These are phyloP conservation scores for Paratilapia polleni DNA, from an alignment of 2,113 vertebrate species.

Conservation along the genomic window DNA sequence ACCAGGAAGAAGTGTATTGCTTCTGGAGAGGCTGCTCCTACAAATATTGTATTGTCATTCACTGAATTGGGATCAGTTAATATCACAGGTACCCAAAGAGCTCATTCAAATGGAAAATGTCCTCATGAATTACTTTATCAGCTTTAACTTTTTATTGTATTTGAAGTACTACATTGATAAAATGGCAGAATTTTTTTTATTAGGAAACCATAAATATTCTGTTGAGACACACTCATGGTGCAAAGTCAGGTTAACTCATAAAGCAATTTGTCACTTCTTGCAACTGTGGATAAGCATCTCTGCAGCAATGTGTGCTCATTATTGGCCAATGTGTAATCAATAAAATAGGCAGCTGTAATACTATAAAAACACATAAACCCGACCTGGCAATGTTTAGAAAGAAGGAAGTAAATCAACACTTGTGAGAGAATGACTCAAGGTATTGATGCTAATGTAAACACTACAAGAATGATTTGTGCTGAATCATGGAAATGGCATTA, in stretches of 20 bases:
- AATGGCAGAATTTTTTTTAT: background rate
- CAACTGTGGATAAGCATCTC: background rate
- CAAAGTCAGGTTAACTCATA: background rate
- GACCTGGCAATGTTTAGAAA: background rate
- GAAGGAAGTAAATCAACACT: background rate
- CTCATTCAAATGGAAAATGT: background rate
- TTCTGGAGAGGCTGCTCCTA: constrained; percentile 86
- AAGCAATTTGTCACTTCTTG: background rate
- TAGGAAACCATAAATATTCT: background rate
- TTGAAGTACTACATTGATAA: background rate
- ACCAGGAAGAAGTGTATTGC: constrained; percentile 90
- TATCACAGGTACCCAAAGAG: constrained; percentile 83
- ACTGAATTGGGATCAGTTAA: constrained; percentile 87
- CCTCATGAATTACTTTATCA: background rate
- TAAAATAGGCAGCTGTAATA: background rate
- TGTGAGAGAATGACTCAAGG: background rate
- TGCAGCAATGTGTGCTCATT: background rate
- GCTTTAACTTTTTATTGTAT: background rate
- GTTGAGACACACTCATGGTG: background rate
- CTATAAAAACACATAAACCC: background rate
- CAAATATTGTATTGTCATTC: constrained; percentile 88
- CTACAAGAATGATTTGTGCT: background rate
- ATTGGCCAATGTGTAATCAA: background rate
- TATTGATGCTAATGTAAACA: constrained; percentile 10
- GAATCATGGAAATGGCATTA: background rate